A percentile compares a stretch with the other conserved stretches of the same genome.
These are phyloP conservation scores for Ciconia nigra DNA, from an alignment of 2,797 vertebrate species.

Conservation along the genomic window DNA sequence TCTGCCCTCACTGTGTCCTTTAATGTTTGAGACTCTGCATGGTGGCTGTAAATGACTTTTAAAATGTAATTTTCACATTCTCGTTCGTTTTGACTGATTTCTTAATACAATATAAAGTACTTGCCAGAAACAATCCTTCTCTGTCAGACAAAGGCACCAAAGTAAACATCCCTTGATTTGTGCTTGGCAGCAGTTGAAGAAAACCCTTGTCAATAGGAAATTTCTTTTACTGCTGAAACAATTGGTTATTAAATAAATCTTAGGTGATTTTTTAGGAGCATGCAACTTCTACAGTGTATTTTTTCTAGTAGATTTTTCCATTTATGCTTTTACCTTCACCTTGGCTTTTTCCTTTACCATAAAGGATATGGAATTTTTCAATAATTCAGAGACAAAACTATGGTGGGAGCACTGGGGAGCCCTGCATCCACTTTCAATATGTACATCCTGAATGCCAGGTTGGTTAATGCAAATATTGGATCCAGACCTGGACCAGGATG, in stretches of 20 bases:
- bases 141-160: conserved; percentile 27
- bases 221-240: conserved; percentile 41
- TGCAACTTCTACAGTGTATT: background rate
- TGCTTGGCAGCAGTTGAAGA: conserved; percentile 22
- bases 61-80: conserved; percentile 26
- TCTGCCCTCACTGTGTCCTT: background rate
- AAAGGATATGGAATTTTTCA: background rate
- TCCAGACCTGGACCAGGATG: background rate
- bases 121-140: background rate
- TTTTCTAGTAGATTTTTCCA: background rate
- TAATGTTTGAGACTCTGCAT: background rate
- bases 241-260: conserved; percentile 36
- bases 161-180: conserved; percentile 26
- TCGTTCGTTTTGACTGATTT: conserved; percentile 41
- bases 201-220: conserved; percentile 6
- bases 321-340: background rate
- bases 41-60: background rate
- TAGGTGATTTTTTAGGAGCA: background rate
- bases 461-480: background rate
- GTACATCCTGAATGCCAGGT: background rate
- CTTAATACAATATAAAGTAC: background rate
- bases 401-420: background rate
- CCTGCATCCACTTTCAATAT: background rate
- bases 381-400: background rate
- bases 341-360: background rate